Conservation (phyloP, 1,140 invertebrate genomes). For the Branchinecta lindahli region DNA sequence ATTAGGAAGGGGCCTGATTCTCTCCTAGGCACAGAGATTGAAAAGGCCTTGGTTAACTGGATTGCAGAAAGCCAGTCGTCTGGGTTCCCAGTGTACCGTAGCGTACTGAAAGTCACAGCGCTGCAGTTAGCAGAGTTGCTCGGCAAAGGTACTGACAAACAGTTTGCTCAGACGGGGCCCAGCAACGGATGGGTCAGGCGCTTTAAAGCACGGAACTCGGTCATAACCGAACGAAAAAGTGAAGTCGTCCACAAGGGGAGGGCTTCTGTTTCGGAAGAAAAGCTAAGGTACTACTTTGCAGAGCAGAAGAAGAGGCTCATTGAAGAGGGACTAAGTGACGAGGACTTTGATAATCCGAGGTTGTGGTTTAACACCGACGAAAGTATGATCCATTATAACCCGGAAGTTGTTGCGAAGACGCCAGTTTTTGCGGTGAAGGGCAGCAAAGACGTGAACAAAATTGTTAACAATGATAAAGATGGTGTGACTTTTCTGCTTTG, state of each 20-base stretch:
- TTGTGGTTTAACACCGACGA: slow-evolving; percentile 31
- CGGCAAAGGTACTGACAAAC: no score
- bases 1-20: slow-evolving; percentile 11
- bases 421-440: slow-evolving; percentile 12
- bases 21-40: slow-evolving; percentile 12
- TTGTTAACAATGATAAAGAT: not conserved
- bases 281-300: slow-evolving; percentile 28
- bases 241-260: slow-evolving; percentile 28
- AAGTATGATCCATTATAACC: slow-evolving; percentile 25
- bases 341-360: slow-evolving; percentile 26
- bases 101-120: no score
- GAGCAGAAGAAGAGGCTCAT: slow-evolving; percentile 26
- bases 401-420: slow-evolving; percentile 6
- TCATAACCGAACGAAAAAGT: no score
- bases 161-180: no score
- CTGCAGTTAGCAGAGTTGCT: no score
- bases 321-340: slow-evolving; percentile 20
- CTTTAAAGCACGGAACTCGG: no score
- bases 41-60: not conserved
- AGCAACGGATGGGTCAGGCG: no score
- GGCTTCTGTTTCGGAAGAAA: slow-evolving; percentile 26
- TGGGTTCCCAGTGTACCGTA: not conserved
- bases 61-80: not conserved
- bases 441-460: slow-evolving; percentile 1
- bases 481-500: not conserved